These are phyloP conservation scores for Aldabrachelys gigantea DNA, from an alignment of 2,113 vertebrate species.

Conservation along the genomic window DNA sequence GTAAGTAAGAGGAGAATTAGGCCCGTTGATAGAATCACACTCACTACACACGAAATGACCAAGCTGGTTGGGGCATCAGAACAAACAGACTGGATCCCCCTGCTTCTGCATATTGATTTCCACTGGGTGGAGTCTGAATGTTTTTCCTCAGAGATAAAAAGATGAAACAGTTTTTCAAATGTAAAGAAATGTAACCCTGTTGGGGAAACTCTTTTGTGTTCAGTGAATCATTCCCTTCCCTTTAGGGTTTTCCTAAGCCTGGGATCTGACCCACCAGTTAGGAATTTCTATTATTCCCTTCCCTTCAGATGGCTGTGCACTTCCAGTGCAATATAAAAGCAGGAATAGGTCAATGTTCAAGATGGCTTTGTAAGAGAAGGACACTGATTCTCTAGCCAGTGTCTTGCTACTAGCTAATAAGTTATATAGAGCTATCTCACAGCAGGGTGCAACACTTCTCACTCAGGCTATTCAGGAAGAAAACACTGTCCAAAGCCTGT, in stretches of 20 bases:
- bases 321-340: background rate
- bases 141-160: background rate
- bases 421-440: background rate
- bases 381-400: background rate
- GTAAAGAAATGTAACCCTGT: background rate
- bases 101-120: background rate
- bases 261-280: too few relatives aligned
- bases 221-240: background rate
- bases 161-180: background rate
- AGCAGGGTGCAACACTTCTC: background rate
- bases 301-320: background rate
- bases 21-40: background rate
- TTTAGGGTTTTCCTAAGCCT: too few relatives aligned
- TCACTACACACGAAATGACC: background rate
- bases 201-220: background rate
- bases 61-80: fast-evolving
- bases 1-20: background rate
- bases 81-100: fast-evolving
- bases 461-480: background rate
- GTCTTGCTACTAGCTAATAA: background rate
- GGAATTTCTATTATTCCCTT: background rate
- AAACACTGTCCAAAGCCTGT: background rate
- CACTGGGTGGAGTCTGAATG: background rate
- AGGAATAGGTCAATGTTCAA: too few relatives aligned
- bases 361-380: background rate